These are phyloP conservation scores for Eonycteris spelaea DNA, from an alignment of 2,113 vertebrate genomes.

Conservation along the genomic window DNA sequence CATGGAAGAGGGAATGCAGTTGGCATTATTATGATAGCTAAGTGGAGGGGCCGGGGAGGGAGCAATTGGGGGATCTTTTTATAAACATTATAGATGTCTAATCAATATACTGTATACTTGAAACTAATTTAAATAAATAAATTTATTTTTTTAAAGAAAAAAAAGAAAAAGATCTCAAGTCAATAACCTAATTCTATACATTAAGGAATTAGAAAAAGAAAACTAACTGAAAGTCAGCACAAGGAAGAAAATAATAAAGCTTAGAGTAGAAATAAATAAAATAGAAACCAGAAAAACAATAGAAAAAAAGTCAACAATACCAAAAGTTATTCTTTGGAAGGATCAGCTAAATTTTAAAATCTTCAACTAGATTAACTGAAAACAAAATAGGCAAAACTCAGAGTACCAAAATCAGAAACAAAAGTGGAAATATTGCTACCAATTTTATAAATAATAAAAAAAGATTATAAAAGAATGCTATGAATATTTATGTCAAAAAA, in stretches of 20 bases:
- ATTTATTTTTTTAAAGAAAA: background rate
- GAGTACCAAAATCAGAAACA: background rate
- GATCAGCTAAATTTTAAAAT: background rate
- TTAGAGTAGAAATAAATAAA: background rate
- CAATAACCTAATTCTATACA: background rate
- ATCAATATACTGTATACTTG: too few relatives aligned
- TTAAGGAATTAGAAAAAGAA: background rate
- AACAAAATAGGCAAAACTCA: background rate
- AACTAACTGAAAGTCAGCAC: background rate
- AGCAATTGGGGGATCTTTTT: too few relatives aligned
- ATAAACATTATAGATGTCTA: too few relatives aligned
- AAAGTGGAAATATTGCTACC: background rate
- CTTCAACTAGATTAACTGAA: background rate
- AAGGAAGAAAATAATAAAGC: background rate
- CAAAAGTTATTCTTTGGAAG: background rate
- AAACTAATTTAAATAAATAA: too few relatives aligned
- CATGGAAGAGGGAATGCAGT: too few relatives aligned
- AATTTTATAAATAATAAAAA: conserved; percentile 7
- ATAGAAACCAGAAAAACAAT: background rate
- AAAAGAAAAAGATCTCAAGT: background rate
- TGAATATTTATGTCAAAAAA: background rate
- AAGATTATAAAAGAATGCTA: background rate
- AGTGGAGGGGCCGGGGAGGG: too few relatives aligned
- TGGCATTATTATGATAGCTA: too few relatives aligned
- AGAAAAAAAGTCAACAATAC: background rate